A percentile compares a stretch with the other conserved stretches of the same genome.
Evolutionary conservation across 2,113 vertebrate species (phyloP).

Genomic region (Corydoras maculifer): DNA sequence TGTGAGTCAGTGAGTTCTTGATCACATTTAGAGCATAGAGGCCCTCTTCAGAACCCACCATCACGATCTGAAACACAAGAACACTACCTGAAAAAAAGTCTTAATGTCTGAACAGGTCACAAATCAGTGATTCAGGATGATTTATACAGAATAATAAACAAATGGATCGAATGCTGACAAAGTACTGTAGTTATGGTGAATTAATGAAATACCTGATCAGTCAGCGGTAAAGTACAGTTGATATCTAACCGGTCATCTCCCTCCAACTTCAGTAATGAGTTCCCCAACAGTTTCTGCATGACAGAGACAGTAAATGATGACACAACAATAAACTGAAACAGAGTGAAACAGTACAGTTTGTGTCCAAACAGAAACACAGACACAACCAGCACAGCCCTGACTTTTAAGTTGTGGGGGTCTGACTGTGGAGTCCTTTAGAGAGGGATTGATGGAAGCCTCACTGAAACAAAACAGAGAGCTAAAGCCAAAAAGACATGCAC

Average conservation of each 20-base stretch:
- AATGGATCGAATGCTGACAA: not conserved
- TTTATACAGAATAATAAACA: not conserved
- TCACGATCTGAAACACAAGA: conserved; percentile 72
- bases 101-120: not conserved
- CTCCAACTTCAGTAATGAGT: conserved; percentile 93
- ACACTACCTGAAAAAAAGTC: not conserved
- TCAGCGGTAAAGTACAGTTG: conserved; percentile 95
- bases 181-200: not conserved
- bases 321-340: too few relatives aligned
- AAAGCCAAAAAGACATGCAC: not conserved
- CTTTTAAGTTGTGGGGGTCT: too few relatives aligned
- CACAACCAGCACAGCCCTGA: too few relatives aligned
- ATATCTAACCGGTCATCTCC: conserved; percentile 96
- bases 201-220: conserved; percentile 80
- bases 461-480: conserved; percentile 10
- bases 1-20: conserved; percentile 92
- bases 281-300: conserved; percentile 87
- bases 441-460: not conserved
- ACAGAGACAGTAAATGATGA: not conserved
- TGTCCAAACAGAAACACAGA: too few relatives aligned
- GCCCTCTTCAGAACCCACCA: conserved; percentile 95
- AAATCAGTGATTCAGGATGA: not conserved
- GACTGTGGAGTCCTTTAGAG: not conserved
- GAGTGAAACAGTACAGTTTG: too few relatives aligned
- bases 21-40: conserved; percentile 94